Conservation (phyloP, 2,888 invertebrate genomes). For the Silvanus unidentatus region DNA sequence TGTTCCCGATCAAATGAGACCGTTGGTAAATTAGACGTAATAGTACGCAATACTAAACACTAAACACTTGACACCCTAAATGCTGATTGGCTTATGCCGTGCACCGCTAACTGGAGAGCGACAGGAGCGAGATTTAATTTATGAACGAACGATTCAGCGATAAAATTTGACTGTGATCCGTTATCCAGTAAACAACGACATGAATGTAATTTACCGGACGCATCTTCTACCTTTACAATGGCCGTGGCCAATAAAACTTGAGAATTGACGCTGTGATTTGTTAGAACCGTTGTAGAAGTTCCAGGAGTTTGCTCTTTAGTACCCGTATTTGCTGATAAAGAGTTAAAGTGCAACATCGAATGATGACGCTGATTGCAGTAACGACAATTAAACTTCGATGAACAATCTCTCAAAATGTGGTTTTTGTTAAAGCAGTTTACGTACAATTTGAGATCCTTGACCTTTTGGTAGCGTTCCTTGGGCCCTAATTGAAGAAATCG, state of each 20-base stretch:
- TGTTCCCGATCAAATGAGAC: background rate
- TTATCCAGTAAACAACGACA: conserved; percentile 11
- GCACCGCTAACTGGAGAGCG: conserved; percentile 3
- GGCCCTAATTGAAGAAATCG: background rate
- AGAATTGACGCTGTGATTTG: background rate
- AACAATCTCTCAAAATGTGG: conserved; percentile 1
- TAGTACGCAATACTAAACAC: conserved; percentile 12
- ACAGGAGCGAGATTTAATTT: background rate
- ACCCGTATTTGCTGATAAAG: too few species aligned
- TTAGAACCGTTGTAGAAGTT: background rate
- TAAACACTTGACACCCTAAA: conserved; percentile 1
- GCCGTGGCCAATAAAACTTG: background rate
- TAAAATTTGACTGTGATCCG: conserved; percentile 13
- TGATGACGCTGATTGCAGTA: conserved; percentile 14
- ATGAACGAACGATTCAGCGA: conserved; percentile 7
- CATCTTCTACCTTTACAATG: background rate
- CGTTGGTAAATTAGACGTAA: conserved; percentile 7
- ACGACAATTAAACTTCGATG: conserved; percentile 9
- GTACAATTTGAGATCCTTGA: conserved; percentile 2
- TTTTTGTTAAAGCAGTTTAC: conserved; percentile 4
- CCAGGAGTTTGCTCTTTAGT: background rate
- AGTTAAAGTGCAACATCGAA: conserved; percentile 9
- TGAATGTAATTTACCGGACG: background rate
- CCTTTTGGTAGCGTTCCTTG: background rate
- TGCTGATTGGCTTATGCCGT: conserved; percentile 7